These are phyloP conservation scores for Pseudomyrmex concolor DNA, from an alignment of 1,140 invertebrate species.

Conservation along the genomic window DNA sequence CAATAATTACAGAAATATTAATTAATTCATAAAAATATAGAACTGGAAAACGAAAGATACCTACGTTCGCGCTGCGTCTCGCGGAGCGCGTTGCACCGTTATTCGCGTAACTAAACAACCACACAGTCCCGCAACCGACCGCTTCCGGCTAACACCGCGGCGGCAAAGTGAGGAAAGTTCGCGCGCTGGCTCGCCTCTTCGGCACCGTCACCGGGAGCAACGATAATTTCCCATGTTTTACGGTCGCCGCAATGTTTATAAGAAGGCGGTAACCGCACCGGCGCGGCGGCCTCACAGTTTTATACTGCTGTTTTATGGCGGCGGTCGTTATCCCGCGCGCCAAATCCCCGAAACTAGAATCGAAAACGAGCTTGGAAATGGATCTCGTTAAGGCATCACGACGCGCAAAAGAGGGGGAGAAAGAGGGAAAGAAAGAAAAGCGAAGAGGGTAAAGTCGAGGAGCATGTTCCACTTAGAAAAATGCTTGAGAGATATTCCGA, in stretches of 20 bases:
- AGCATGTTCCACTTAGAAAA: constrained; percentile 4
- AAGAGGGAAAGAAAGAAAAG: neutral
- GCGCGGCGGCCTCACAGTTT: constrained; percentile 59
- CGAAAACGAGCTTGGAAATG: constrained; percentile 56
- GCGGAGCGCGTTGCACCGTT: constrained; percentile 27
- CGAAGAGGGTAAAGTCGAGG: neutral
- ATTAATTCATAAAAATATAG: too few species aligned
- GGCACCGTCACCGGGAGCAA: constrained; percentile 47
- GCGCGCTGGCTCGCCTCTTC: constrained; percentile 13
- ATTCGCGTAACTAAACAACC: constrained; percentile 47
- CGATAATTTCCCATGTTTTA: constrained; percentile 76
- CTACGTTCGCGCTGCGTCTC: constrained; percentile 28
- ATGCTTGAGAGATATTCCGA: constrained; percentile 9
- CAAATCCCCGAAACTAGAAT: constrained; percentile 75
- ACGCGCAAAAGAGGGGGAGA: too few species aligned
- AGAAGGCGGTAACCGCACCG: constrained; percentile 63
- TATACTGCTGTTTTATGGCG: constrained; percentile 70
- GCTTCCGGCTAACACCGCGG: constrained; percentile 35
- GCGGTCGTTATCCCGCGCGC: constrained; percentile 69
- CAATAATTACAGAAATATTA: constrained; percentile 66
- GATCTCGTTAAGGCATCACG: constrained; percentile 52
- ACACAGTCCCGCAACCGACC: constrained; percentile 16
- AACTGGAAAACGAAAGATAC: neutral
- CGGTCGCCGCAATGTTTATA: constrained; percentile 67
- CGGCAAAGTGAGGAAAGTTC: neutral